A percentile compares a stretch with the other conserved stretches of the same genome.
These are phyloP conservation scores for Mobula hypostoma DNA, from an alignment of 2,113 vertebrate species.

Conservation along the genomic window DNA sequence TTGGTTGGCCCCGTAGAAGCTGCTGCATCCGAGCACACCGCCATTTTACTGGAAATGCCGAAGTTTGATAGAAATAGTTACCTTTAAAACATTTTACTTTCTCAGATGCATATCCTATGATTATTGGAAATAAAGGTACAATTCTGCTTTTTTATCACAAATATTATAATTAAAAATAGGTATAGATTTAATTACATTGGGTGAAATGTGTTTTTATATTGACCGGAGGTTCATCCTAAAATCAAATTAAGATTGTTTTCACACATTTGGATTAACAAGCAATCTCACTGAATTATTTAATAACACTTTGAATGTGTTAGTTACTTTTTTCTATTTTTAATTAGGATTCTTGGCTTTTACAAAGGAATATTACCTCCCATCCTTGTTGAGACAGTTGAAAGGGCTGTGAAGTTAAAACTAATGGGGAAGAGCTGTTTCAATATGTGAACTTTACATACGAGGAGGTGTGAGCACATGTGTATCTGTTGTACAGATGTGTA, in stretches of 20 bases:
- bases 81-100: too few species aligned
- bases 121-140: too few species aligned
- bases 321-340: constrained; percentile 44
- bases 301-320: neutral
- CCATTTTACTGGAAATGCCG: too few species aligned
- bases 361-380: constrained; percentile 92
- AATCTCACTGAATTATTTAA: neutral
- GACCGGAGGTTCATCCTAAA: neutral
- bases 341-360: constrained; percentile 87
- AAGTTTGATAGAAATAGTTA: too few species aligned
- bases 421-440: neutral
- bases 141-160: too few species aligned
- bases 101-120: too few species aligned
- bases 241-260: neutral
- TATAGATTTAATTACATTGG: neutral
- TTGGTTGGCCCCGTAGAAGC: too few species aligned
- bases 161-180: too few species aligned
- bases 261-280: neutral
- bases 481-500: neutral
- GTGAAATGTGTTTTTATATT: neutral
- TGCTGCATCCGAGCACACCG: too few species aligned
- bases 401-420: neutral
- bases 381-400: constrained; percentile 77
- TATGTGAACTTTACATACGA: too few species aligned
- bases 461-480: neutral